Evolutionary conservation across 1,140 invertebrate species (phyloP), one percentile per base, ranked within the genome.

Genomic region (Metaphire vulgaris): DNA sequence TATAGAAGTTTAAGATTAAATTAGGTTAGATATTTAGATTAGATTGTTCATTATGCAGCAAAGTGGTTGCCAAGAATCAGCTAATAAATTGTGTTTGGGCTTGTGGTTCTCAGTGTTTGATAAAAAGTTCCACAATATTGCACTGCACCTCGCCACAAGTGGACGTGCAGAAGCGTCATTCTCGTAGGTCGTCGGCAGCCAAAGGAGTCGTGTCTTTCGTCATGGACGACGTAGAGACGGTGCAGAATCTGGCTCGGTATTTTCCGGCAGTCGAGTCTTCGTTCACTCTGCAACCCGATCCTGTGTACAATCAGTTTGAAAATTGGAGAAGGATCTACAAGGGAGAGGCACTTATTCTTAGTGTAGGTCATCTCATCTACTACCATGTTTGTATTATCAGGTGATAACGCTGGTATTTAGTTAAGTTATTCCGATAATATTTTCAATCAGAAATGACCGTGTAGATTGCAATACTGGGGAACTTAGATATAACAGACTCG

Each of bases 341-440:
- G 97, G 83, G 95, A 94, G 96, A 98, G 84, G 93, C 94, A 1
- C 86, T 99, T 66, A 95, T 98, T 0, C 96, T 99, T 80, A 95
- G 97, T 86, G 90, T 89, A 82, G 82, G 41, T 56, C 21, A 6
- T 56, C n/a, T n/a, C n/a, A n/a, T n/a, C n/a, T n/a, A n/a, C n/a
- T n/a, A n/a, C n/a, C n/a, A n/a, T n/a, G n/a, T n/a, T n/a, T n/a
- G n/a, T n/a, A n/a, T n/a, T n/a, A n/a, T n/a, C n/a, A n/a, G n/a
- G n/a, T n/a, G n/a, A n/a, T n/a, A n/a, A n/a, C n/a, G n/a, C n/a
- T n/a, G n/a, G n/a, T n/a, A n/a, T n/a, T n/a, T n/a, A n/a, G n/a
- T n/a, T n/a, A n/a, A n/a, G n/a, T n/a, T n/a, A n/a, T n/a, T n/a
- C n/a, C n/a, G n/a, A n/a, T n/a, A n/a, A n/a, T n/a, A n/a, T n/a